Conservation (phyloP, 1,140 invertebrate genomes). For the Brachionus paranguensis region DNA sequence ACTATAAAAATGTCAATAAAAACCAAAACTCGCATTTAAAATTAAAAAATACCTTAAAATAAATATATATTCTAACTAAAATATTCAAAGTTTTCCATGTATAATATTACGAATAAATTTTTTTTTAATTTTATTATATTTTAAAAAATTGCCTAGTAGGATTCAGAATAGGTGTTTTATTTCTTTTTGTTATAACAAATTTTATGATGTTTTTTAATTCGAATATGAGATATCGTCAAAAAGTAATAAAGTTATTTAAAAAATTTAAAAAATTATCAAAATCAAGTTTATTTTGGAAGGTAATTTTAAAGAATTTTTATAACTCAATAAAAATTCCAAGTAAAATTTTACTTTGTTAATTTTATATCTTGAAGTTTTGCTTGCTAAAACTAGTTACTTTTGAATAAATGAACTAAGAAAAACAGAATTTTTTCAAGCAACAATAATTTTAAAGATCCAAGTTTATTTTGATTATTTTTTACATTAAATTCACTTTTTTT, state of each 20-base stretch:
- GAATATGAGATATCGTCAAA: background rate
- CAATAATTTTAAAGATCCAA: too few species aligned
- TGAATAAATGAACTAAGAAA: background rate
- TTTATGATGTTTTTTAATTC: background rate
- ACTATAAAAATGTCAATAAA: background rate
- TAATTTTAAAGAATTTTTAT: too few species aligned
- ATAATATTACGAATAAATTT: background rate
- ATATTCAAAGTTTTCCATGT: background rate
- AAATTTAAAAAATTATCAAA: too few species aligned
- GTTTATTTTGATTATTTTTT: background rate
- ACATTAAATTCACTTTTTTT: background rate
- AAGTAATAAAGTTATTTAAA: background rate
- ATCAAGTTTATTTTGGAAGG: too few species aligned
- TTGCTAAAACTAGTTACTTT: background rate
- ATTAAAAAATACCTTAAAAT: background rate
- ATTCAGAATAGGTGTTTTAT: background rate
- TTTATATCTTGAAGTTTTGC: background rate
- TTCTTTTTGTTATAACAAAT: background rate
- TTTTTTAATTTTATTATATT: background rate
- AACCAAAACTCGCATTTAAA: background rate
- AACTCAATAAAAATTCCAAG: too few species aligned
- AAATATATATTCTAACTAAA: background rate
- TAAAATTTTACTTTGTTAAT: too few species aligned
- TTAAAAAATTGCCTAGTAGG: background rate
- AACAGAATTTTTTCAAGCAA: background rate